Base-by-base conservation (phyloP, 2,797 vertebrate genomes). In the Galagoides demidoff region DNA sequence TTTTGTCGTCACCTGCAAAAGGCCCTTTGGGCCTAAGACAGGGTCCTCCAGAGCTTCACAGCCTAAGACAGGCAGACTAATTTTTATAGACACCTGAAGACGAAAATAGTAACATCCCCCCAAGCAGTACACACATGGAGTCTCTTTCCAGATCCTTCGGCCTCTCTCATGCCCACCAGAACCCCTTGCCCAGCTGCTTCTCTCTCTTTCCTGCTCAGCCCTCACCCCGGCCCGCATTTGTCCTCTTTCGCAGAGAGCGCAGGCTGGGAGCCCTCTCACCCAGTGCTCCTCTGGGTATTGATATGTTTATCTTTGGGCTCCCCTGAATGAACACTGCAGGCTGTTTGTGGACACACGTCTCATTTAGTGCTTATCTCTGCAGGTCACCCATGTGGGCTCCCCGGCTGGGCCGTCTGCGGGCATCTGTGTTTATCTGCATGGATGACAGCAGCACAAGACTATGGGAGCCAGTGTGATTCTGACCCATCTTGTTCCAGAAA, bases 151-250 rank as follows among this genome's bases (percentile, higher is more conserved):
- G 37, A 43, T 43, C 23, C 9, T 2, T 3, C 29, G 39, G 29
- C 29, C 5, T 49, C 81, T 57, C 57, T 52, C 57, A 37, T 4
- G 8, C 25, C 17, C 34, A 1, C 45, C 6, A 31, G 34, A 25
- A 23, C 31, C 66, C 39, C n/a, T 27, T 23, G 0, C 11, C 14
- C 4, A 0, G 16, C n/a, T 2, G 0, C 23, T 68, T 43, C 29
- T 34, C 31, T 71, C 13, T 39, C 66, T 37, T 61, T 66, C 49
- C 66, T 43, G 74, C 31, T 31, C 27, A 37, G n/a, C 39, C 34
- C 14, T 82, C 78, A 27, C 63, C 49, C 43, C 31, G 52, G 31
- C 31, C 20, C 74, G 55, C 45, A 23, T 49, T 55, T 27, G 22
- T 23, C 9, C 25, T 49, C 66, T 39, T 73, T 34, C 23, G 43